Conservation (phyloP, 2,888 invertebrate species). For the Drosophila tanythrix region DNA sequence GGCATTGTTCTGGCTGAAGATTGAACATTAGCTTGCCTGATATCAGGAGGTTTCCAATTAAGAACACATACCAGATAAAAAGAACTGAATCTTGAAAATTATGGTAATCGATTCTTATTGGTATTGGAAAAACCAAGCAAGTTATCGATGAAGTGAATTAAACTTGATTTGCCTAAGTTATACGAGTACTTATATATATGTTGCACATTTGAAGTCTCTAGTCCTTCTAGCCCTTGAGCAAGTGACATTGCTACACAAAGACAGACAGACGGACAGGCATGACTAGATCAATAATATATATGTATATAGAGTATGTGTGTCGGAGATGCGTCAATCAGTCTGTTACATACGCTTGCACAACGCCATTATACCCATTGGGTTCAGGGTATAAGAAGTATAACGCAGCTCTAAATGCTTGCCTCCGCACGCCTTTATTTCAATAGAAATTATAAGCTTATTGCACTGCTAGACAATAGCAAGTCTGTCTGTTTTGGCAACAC, state of each 20-base stretch:
- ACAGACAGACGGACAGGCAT: background rate
- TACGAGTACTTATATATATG: background rate
- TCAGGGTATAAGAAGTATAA: conserved; percentile 4
- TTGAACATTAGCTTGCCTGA: background rate
- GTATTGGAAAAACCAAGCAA: background rate
- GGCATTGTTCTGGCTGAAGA: background rate
- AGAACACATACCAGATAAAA: no score
- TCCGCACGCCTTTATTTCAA: conserved; percentile 66
- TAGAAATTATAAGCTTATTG: conserved; percentile 75
- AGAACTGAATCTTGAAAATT: background rate
- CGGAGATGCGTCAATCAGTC: background rate
- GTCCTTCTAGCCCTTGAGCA: background rate
- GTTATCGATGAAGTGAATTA: background rate
- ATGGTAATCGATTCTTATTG: background rate
- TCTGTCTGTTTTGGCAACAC: conserved; percentile 72
- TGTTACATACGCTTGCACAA: background rate
- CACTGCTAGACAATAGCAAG: conserved; percentile 31
- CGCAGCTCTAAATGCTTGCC: conserved; percentile 41
- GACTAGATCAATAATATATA: background rate
- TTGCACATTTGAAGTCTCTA: background rate
- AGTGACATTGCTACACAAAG: background rate
- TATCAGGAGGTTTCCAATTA: background rate
- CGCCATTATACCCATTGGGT: background rate
- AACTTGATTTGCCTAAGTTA: background rate
- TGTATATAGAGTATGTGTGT: background rate